phyloP scores from a whole-genome alignment of 2,113 vertebrate species.

The Paradoxurus hermaphroditus region DNA sequence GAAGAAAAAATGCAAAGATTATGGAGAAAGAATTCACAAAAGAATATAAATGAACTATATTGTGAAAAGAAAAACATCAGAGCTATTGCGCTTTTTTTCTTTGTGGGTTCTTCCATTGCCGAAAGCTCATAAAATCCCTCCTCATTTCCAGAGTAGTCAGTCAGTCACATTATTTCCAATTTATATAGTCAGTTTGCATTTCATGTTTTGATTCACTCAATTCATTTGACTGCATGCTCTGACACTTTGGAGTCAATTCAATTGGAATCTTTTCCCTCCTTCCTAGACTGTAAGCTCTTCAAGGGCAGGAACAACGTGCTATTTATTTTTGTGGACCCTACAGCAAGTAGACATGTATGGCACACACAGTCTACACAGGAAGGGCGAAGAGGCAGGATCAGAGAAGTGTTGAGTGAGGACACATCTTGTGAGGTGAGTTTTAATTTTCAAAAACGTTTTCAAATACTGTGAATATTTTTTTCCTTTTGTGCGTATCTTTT shows the following conservation, averaged over 20 bases:
- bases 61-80: background rate
- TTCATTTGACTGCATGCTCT: background rate
- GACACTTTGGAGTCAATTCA: background rate
- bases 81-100: background rate
- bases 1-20: background rate
- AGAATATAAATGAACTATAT: background rate
- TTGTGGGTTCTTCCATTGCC: background rate
- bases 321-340: background rate
- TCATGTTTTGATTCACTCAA: background rate
- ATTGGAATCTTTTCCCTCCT: background rate
- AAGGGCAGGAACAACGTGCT: background rate
- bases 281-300: background rate
- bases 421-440: background rate
- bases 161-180: background rate
- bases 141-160: background rate
- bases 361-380: background rate
- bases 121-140: background rate
- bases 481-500: background rate
- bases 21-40: background rate
- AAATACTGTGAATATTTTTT: background rate
- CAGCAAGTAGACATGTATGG: too few species aligned
- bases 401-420: background rate
- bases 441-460: background rate
- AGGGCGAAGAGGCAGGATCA: background rate
- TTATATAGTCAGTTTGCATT: background rate